These are phyloP conservation scores for Okapia johnstoni DNA, from an alignment of 2,113 vertebrate species.

Conservation along the genomic window DNA sequence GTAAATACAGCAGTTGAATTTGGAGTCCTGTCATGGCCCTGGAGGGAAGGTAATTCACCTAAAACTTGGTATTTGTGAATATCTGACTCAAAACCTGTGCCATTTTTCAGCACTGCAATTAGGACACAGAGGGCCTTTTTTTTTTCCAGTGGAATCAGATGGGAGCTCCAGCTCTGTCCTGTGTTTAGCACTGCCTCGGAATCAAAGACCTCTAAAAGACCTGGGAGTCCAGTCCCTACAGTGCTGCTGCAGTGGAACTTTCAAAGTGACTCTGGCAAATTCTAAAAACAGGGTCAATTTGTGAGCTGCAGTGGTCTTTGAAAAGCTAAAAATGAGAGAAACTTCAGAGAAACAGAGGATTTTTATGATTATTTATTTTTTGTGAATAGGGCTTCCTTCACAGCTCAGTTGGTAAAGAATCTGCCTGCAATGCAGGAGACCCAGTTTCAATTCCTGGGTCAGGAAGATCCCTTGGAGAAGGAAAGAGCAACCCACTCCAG, in stretches of 20 bases:
- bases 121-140: not conserved
- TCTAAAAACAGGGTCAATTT: not conserved
- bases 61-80: not conserved
- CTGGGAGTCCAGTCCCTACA: not conserved
- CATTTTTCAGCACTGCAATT: not conserved
- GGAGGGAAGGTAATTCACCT: not conserved
- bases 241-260: not conserved
- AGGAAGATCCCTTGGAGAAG: not conserved
- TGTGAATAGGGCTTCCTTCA: not conserved
- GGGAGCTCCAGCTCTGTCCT: not conserved
- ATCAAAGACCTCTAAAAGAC: not conserved
- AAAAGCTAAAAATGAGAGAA: constrained; percentile 5
- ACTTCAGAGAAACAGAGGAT: not conserved
- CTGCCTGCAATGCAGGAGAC: not conserved
- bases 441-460: not conserved
- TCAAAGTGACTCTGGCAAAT: not conserved
- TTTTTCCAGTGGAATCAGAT: not conserved
- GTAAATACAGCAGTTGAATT: not conserved
- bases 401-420: not conserved
- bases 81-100: not conserved
- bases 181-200: not conserved
- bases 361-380: not conserved
- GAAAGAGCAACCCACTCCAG: not conserved
- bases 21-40: not conserved
- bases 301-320: not conserved